Evolutionary conservation across 2,888 invertebrate species (phyloP).

Genomic region (Trichopoda pennipes): DNA sequence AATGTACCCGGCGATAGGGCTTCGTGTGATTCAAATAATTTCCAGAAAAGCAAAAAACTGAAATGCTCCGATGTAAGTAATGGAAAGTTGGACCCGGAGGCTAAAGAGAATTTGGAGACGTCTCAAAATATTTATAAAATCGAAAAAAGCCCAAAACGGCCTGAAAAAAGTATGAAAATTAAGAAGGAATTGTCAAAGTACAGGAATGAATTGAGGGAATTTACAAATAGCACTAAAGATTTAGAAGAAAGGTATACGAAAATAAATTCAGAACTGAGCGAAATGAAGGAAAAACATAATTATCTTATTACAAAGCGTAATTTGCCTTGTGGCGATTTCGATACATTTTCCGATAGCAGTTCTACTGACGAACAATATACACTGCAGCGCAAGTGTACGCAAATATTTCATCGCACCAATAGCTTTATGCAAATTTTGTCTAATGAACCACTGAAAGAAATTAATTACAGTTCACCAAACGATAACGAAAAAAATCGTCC

Average conservation of each 20-base stretch:
- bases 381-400: conserved; percentile 71
- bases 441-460: conserved; percentile 63
- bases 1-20: conserved; percentile 46
- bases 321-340: conserved; percentile 50
- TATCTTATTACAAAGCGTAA: conserved; percentile 70
- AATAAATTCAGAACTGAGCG: conserved; percentile 76
- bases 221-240: conserved; percentile 75
- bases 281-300: conserved; percentile 76
- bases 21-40: conserved; percentile 52
- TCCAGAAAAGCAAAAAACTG: conserved; percentile 31
- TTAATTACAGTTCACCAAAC: conserved; percentile 15
- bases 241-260: conserved; percentile 76
- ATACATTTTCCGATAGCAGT: conserved; percentile 63
- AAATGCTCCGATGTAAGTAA: conserved; percentile 35
- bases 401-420: conserved; percentile 71
- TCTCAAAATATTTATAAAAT: conserved; percentile 36
- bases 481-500: conserved; percentile 57
- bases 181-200: conserved; percentile 75
- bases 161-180: conserved; percentile 62
- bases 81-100: conserved; percentile 41
- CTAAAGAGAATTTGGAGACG: conserved; percentile 8
- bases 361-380: conserved; percentile 72
- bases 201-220: conserved; percentile 75
- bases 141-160: background rate
- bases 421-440: conserved; percentile 73